Evolutionary conservation across 2,888 invertebrate species (phyloP), one percentile per base, ranked within the genome.

Genomic region (Embidobia sp.): DNA sequence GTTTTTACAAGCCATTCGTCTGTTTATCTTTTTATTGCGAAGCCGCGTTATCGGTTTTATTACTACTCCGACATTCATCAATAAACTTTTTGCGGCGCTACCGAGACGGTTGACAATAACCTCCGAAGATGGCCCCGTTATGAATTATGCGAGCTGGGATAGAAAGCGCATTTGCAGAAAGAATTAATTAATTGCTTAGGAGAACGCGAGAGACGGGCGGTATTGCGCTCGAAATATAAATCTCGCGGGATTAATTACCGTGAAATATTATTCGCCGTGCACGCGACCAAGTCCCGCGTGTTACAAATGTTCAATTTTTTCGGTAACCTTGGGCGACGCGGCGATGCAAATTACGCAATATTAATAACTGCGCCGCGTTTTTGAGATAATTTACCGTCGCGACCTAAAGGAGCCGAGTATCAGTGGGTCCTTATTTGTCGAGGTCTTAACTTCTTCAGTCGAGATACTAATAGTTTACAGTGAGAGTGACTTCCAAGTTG

Each of bases 211-310:
- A n/a, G 22, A 11, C 19, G 27, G 13, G 13, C 18, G 35, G 57
- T 51, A 57, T 49, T 64, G 49, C 64, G 35, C 49, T 59, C n/a
- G 42, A 53, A 46, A 55, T 51, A 70, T 70, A 40, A 57, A 73
- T 57, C 42, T 73, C 35, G 8, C 19, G 31, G 59, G 51, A 73
- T 57, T 64, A 73, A 73, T 64, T 73, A 55, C 26, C 53, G 61
- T 46, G 42, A 59, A 49, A 49, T 49, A 69, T 59, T 46, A 44
- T 44, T 5, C 18, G 6, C 37, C 15, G 29, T 15, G 35, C 63
- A 29, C 29, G 40, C 48, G 15, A 61, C 15, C 10, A 33, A 35
- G 42, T 48, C 18, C 13, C 11, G 35, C 33, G 5, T 11, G 16
- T 51, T 35, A 22, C 16, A 35, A 26, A n/a, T 19, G 7, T 53